phyloP scores from a whole-genome alignment of 2,797 vertebrate species.

The Sebastiscus tertius region DNA sequence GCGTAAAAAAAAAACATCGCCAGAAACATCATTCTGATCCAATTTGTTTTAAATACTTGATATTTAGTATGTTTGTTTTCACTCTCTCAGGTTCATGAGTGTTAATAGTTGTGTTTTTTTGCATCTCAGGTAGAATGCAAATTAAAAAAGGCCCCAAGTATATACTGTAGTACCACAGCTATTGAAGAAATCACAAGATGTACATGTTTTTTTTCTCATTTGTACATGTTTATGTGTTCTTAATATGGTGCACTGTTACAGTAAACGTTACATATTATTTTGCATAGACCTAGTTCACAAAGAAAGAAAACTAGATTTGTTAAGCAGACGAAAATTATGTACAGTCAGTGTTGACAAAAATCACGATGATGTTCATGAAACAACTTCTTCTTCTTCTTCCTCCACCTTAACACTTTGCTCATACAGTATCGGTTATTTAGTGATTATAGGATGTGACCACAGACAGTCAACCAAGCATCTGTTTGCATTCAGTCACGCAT shows the following conservation, averaged over 20 bases:
- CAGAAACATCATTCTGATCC: slow-evolving; percentile 45
- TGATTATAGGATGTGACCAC: slow-evolving; percentile 69
- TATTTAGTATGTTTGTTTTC: slow-evolving; percentile 81
- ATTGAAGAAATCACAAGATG: slow-evolving; percentile 83
- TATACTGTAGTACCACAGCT: slow-evolving; percentile 79
- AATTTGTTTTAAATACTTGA: slow-evolving; percentile 57
- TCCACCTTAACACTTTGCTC: slow-evolving; percentile 65
- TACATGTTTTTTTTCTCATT: slow-evolving; percentile 89
- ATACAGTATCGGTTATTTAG: slow-evolving; percentile 71
- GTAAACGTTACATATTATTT: slow-evolving; percentile 96
- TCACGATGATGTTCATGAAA: slow-evolving; percentile 70
- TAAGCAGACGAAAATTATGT: slow-evolving; percentile 82
- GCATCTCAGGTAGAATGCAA: slow-evolving; percentile 99
- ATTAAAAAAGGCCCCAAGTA: slow-evolving; percentile 88
- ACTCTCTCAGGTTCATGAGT: slow-evolving; percentile 98
- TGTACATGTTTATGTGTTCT: slow-evolving; percentile 95
- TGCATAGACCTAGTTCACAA: slow-evolving; percentile 93
- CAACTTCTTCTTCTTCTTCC: slow-evolving; percentile 50
- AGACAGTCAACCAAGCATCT: slow-evolving; percentile 60
- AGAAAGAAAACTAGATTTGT: slow-evolving; percentile 86
- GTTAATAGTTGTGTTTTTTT: slow-evolving; percentile 88
- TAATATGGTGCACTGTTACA: slow-evolving; percentile 95
- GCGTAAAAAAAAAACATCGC: slow-evolving; percentile 50
- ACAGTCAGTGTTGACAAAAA: slow-evolving; percentile 77
- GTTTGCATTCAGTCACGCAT: slow-evolving; percentile 65